phyloP scores from a whole-genome alignment of 2,888 invertebrate species.

The Nineta flava region DNA sequence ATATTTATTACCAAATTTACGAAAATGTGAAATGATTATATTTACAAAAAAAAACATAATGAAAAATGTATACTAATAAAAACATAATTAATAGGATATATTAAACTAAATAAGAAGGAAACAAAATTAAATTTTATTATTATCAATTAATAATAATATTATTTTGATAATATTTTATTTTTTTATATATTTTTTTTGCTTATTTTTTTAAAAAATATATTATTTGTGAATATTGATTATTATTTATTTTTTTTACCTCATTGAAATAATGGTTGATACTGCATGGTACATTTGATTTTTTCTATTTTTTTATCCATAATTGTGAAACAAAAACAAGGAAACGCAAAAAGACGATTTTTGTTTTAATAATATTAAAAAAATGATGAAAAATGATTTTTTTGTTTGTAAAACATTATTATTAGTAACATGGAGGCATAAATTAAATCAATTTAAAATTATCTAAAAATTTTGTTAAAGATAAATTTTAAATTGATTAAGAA shows the following conservation, averaged over 20 bases:
- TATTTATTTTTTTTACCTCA: slow-evolving; percentile 53
- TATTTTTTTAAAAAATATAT: too few species aligned
- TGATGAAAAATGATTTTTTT: background rate
- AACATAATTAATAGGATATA: background rate
- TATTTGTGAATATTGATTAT: too few species aligned
- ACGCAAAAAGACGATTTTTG: slow-evolving; percentile 3
- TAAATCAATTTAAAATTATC: too few species aligned
- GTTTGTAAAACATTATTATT: too few species aligned
- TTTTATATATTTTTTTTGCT: too few species aligned
- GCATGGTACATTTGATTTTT: slow-evolving; percentile 91
- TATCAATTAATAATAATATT: too few species aligned
- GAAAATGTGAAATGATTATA: background rate
- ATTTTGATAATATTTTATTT: too few species aligned
- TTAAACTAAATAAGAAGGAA: background rate
- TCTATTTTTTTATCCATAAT: slow-evolving; percentile 29
- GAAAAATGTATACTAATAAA: background rate
- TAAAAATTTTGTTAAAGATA: too few species aligned
- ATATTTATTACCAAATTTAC: too few species aligned
- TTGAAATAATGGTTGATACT: slow-evolving; percentile 83
- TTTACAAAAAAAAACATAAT: background rate
- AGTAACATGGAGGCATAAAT: background rate
- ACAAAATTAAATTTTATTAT: too few species aligned
- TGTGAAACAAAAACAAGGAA: slow-evolving; percentile 35
- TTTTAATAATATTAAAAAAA: background rate
- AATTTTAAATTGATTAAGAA: too few species aligned